Base-by-base conservation (phyloP, 2,113 vertebrate genomes). In the Datnioides undecimradiatus region DNA sequence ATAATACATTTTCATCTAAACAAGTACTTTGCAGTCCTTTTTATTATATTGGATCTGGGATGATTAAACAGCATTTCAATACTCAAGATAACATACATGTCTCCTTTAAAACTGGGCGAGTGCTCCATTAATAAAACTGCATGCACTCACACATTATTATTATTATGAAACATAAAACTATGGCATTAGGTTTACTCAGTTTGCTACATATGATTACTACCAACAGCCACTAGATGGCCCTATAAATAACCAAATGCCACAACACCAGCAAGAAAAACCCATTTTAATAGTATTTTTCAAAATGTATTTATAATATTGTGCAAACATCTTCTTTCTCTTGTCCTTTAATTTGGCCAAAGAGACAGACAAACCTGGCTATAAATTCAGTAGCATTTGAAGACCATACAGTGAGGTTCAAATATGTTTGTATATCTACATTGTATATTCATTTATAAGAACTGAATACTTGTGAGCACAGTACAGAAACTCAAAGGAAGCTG, bases 221-320 rank as follows among this genome's bases (percentile, higher is more conserved):
- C 29, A 38, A 29, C 17, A 48, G 6, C 81, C 92, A 81, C 87
- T 82, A 79, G 90, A 83, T 90, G 90, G 62, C 29, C 23, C 38
- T 63, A 60, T 63, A 54, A 78, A 46, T 80, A 85, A 75, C n/a
- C 45, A 79, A 59, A 73, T 54, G 29, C 14, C 16, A 66, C n/a
- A 74, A 46, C 3, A 46, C 4, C 11, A 48, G 4, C 0, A 3
- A 34, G 19, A 8, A 46, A 4, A 41, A 65, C 7, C 45, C 17
- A 63, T 23, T 21, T n/a, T 12, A 29, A n/a, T 34, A 11, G 31
- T 43, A 43, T 51, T 45, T 43, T 29, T 12, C n/a, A 38, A 12
- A 59, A 1, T 63, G 3, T 43, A 29, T 45, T 29, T 4, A 63
- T 62, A 5, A 41, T 62, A 68, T 9, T 1, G 38, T 67, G 33